Evolutionary conservation across 2,888 invertebrate species (phyloP).

Genomic region (Caenorhabditis sp.): DNA sequence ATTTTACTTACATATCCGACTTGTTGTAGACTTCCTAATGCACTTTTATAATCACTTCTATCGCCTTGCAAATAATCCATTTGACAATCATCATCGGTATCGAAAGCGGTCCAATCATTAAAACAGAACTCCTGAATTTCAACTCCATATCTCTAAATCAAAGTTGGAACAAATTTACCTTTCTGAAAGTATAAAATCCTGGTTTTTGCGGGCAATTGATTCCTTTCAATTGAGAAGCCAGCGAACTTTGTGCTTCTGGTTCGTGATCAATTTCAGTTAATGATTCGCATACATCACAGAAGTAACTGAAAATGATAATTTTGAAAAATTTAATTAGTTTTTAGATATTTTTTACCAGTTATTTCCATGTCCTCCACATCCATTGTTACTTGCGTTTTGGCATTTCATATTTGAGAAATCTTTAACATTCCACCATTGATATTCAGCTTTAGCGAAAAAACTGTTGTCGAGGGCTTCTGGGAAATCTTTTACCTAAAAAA

Average conservation of each 20-base stretch:
- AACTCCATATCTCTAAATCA: too few species aligned
- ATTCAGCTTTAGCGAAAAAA: conserved; percentile 71
- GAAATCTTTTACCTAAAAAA: conserved; percentile 51
- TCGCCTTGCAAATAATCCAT: conserved; percentile 68
- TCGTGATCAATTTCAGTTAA: conserved; percentile 58
- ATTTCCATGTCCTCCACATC: conserved; percentile 71
- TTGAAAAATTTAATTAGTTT: neutral
- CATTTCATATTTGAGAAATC: conserved; percentile 69
- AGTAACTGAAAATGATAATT: conserved; percentile 67
- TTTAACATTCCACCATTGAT: conserved; percentile 71
- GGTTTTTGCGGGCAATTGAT: conserved; percentile 68
- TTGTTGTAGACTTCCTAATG: conserved; percentile 67
- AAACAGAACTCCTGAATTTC: conserved; percentile 70
- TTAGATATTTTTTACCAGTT: conserved; percentile 60
- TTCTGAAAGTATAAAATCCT: conserved; percentile 67
- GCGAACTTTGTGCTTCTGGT: conserved; percentile 29
- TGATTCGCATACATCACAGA: conserved; percentile 70
- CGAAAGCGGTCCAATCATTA: conserved; percentile 70
- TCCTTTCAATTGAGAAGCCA: conserved; percentile 61
- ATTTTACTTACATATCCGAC: conserved; percentile 66
- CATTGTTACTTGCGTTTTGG: conserved; percentile 68
- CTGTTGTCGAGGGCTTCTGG: conserved; percentile 64
- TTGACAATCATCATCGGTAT: conserved; percentile 69
- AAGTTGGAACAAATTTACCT: too few species aligned
- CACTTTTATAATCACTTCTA: conserved; percentile 65